Percentiles rank a stretch among this genome's conserved stretches.
These are phyloP conservation scores for Pagetopsis macropterus DNA, from an alignment of 2,797 vertebrate species.

Conservation along the genomic window DNA sequence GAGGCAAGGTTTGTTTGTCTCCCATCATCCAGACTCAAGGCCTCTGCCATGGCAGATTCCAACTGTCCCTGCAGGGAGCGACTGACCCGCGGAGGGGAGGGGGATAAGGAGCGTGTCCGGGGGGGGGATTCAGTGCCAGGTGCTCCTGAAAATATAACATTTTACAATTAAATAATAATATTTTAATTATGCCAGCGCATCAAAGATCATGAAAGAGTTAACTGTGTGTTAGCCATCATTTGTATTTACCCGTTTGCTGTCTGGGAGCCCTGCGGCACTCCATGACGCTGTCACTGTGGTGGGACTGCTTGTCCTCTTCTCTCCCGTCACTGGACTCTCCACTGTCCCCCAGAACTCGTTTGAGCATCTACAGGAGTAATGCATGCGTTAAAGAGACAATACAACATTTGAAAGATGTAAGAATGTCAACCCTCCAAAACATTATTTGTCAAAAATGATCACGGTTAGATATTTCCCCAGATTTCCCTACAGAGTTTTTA, in stretches of 20 bases:
- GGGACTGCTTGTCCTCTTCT: slow-evolving; percentile 87
- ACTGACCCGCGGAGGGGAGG: slow-evolving; percentile 75
- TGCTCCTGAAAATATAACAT: slow-evolving; percentile 66
- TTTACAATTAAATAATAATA: neutral
- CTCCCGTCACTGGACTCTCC: slow-evolving; percentile 67
- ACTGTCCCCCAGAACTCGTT: slow-evolving; percentile 84
- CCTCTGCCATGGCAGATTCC: slow-evolving; percentile 56
- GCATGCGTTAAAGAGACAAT: neutral
- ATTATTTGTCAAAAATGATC: no score
- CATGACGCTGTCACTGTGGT: slow-evolving; percentile 88
- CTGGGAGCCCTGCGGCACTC: slow-evolving; percentile 76
- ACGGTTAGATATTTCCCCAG: no score
- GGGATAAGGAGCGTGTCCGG: slow-evolving; percentile 82
- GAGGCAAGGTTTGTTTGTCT: slow-evolving; percentile 53
- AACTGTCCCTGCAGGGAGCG: slow-evolving; percentile 50
- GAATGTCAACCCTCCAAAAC: no score
- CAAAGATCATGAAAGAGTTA: neutral
- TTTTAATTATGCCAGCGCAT: rapidly evolving
- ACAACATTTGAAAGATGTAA: neutral
- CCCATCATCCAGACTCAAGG: slow-evolving; percentile 47
- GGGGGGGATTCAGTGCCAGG: slow-evolving; percentile 49
- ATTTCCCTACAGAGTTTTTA: no score
- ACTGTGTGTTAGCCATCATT: neutral
- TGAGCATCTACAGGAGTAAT: slow-evolving; percentile 87
- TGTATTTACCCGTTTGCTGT: slow-evolving; percentile 37